Base-by-base conservation (phyloP, 92 coral and sea anemone genomes). In the Porites rus region DNA sequence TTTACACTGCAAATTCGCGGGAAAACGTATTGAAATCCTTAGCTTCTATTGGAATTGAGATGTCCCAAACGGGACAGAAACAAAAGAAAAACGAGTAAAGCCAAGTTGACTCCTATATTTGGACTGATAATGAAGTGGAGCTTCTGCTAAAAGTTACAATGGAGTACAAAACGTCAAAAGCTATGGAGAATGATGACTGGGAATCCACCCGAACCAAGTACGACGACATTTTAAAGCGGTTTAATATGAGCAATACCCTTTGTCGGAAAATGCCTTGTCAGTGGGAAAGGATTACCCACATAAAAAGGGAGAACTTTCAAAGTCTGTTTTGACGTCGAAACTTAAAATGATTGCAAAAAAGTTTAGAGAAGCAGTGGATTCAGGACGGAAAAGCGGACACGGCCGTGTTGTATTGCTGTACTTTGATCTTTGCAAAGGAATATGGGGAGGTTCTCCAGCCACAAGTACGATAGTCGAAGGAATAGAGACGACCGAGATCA, bases 61-160 rank as follows among this genome's bases (percentile, higher is more conserved):
- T 24, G 25, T 24, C 25, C 25, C 25, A 24, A 24, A 24, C 25
- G 25, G 25, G 25, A 24, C 25, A 24, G 25, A 24, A 24, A 24
- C 25, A 24, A 24, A 24, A 24, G 25, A 72, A 51, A 46, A 72
- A 76, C 6, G 81, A 76, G 67, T 12, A 54, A 24, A 77, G 51
- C 65, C 58, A 69, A 65, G 18, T 43, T 21, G 75, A 80, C n/a
- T n/a, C 18, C 54, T 80, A 65, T 51, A 19, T 69, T 19, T 80
- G 84, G 84, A 46, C 64, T 69, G 84, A 80, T 52, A 75, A 80
- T 58, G 84, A 80, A 54, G 84, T 80, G 12, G 75, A 80, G 65
- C 63, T 67, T 25, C 51, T 80, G n/a, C 21, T 80, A 14, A 62
- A 66, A 20, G 74, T 80, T 5, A 66, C 73, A 65, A 79, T 54